Percentiles rank a stretch among this genome's conserved stretches.
Conservation (phyloP, 2,797 vertebrate genomes). For the Sebastes wilsoni region DNA sequence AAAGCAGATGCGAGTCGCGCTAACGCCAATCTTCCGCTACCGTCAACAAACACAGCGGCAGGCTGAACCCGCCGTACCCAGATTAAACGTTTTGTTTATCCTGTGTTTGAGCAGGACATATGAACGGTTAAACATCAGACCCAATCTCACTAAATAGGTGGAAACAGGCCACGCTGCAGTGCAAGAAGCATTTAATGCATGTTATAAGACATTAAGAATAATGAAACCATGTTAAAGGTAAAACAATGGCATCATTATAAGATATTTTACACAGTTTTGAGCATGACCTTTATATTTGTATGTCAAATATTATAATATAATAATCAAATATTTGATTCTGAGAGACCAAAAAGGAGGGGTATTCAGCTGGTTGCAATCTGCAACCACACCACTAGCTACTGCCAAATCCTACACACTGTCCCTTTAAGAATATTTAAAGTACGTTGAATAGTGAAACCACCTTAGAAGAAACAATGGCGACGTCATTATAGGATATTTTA, state of each 20-base stretch:
- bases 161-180: background rate
- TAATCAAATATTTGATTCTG: too few relatives aligned
- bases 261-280: too few relatives aligned
- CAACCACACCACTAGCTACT: too few relatives aligned
- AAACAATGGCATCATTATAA: too few relatives aligned
- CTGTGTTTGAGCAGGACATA: background rate
- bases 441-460: too few relatives aligned
- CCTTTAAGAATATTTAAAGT: background rate
- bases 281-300: too few relatives aligned
- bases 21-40: conserved; percentile 51
- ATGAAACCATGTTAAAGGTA: too few relatives aligned
- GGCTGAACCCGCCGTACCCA: background rate
- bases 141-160: background rate
- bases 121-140: background rate
- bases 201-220: too few relatives aligned
- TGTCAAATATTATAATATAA: too few relatives aligned
- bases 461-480: background rate
- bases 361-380: too few relatives aligned
- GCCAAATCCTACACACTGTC: too few relatives aligned
- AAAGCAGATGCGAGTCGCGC: conserved; percentile 40
- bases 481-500: background rate
- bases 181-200: background rate
- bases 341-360: too few relatives aligned
- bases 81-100: conserved; percentile 9
- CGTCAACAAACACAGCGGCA: conserved; percentile 25